phyloP scores from a whole-genome alignment of 1,140 invertebrate genomes.

The Ceratosolen solmsi region DNA sequence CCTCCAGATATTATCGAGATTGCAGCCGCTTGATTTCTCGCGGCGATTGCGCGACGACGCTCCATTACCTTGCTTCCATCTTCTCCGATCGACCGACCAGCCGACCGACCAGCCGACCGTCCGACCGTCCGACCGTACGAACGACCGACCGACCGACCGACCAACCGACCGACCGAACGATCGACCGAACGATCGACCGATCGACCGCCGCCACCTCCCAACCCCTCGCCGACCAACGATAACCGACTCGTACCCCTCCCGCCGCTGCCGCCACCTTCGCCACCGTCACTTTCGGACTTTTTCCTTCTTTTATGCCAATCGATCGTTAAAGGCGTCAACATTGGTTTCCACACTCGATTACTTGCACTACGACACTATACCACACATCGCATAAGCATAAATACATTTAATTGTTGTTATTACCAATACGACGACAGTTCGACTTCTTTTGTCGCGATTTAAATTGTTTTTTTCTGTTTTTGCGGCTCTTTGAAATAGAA shows the following conservation, averaged over 20 bases:
- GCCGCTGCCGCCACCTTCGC: too few species aligned
- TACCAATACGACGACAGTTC: neutral
- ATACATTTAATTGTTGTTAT: constrained; percentile 22
- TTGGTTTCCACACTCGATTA: constrained; percentile 10
- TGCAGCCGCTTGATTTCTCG: neutral
- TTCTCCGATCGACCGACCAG: neutral
- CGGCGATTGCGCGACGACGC: neutral
- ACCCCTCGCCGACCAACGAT: too few species aligned
- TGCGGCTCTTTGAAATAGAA: too few species aligned
- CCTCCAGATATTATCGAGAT: constrained; percentile 8
- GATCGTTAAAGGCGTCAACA: constrained; percentile 1
- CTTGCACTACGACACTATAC: neutral
- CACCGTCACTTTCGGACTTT: too few species aligned
- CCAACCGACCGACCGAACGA: too few species aligned
- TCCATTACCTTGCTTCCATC: neutral
- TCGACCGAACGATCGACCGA: too few species aligned
- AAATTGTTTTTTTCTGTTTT: constrained; percentile 1
- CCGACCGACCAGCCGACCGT: too few species aligned
- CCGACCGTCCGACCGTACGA: too few species aligned
- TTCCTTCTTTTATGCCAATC: neutral
- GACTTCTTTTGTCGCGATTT: neutral
- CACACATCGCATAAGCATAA: neutral
- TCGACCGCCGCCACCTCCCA: neutral
- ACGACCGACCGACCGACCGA: too few species aligned
- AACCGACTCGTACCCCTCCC: too few species aligned